A percentile compares a stretch with the other conserved stretches of the same genome.
Conservation (phyloP, 2,797 vertebrate genomes). For the Adelosebastes latens region DNA sequence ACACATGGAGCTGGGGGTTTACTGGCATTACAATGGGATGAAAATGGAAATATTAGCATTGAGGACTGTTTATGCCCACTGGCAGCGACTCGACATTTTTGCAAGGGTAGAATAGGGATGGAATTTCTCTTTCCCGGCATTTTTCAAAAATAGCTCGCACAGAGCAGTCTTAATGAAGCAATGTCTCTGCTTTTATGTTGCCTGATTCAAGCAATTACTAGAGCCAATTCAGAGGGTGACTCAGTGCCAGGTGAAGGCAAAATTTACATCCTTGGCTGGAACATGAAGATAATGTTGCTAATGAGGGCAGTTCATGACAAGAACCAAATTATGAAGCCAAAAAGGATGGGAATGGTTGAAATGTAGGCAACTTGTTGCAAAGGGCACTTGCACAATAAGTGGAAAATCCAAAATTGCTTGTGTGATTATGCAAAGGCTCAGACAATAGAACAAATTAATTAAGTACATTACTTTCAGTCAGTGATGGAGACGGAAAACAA, state of each 20-base stretch:
- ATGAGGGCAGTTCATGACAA: slow-evolving; percentile 71
- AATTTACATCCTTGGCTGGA: slow-evolving; percentile 68
- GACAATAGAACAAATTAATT: slow-evolving; percentile 30
- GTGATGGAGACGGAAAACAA: slow-evolving; percentile 13
- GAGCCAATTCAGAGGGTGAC: slow-evolving; percentile 59
- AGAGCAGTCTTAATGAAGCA: slow-evolving; percentile 58
- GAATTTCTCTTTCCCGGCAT: not conserved
- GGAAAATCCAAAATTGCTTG: slow-evolving; percentile 39
- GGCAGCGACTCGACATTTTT: slow-evolving; percentile 27
- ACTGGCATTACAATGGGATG: slow-evolving; percentile 39
- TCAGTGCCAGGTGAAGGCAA: slow-evolving; percentile 64
- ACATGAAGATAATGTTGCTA: slow-evolving; percentile 66
- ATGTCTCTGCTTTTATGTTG: slow-evolving; percentile 62
- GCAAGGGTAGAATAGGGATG: slow-evolving; percentile 17
- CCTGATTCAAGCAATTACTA: slow-evolving; percentile 68
- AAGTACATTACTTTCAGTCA: slow-evolving; percentile 14
- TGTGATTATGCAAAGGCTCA: slow-evolving; percentile 41
- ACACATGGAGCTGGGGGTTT: slow-evolving; percentile 32
- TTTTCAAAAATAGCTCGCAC: slow-evolving; percentile 39
- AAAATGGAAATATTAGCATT: slow-evolving; percentile 48
- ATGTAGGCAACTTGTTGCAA: slow-evolving; percentile 48
- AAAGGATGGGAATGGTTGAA: slow-evolving; percentile 45
- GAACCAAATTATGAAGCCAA: slow-evolving; percentile 66
- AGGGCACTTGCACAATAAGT: slow-evolving; percentile 37
- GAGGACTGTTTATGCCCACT: slow-evolving; percentile 25